Evolutionary conservation across 2,888 invertebrate genomes (phyloP).

Genomic region (Dermolepida albohirtum): DNA sequence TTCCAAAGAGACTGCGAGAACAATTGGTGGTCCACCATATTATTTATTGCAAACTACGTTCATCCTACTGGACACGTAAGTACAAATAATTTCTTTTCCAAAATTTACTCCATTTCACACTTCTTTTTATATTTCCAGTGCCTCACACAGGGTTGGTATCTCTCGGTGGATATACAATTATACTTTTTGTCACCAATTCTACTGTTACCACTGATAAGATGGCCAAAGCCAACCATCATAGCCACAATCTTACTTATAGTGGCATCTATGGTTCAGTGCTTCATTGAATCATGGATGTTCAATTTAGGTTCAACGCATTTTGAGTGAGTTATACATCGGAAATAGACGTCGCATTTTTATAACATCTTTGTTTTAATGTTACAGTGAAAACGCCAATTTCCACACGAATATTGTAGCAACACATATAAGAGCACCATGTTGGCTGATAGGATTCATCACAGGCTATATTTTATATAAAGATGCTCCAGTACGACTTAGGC

Average conservation of each 20-base stretch:
- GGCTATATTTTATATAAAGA: constrained; percentile 44
- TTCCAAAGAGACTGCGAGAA: constrained; percentile 55
- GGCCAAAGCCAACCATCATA: constrained; percentile 44
- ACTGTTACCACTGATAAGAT: constrained; percentile 46
- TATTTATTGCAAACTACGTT: constrained; percentile 64
- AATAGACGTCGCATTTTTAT: background rate
- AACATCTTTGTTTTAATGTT: constrained; percentile 4
- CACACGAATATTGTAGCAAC: constrained; percentile 39
- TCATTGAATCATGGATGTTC: constrained; percentile 36
- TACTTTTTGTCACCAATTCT: constrained; percentile 68
- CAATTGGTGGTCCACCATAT: constrained; percentile 63
- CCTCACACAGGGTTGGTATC: constrained; percentile 70
- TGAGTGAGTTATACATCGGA: constrained; percentile 20
- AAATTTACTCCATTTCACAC: background rate
- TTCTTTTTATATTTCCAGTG: constrained; percentile 57
- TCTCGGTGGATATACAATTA: constrained; percentile 71
- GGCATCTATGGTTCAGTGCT: constrained; percentile 17
- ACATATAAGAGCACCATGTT: constrained; percentile 37
- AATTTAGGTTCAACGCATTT: constrained; percentile 42
- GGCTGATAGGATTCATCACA: constrained; percentile 48
- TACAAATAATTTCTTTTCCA: constrained; percentile 20
- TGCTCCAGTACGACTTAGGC: constrained; percentile 1
- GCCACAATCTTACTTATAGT: constrained; percentile 17
- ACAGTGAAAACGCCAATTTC: constrained; percentile 35
- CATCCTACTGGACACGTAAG: constrained; percentile 55